Percentiles rank a stretch among this genome's conserved stretches.
Evolutionary conservation across 2,113 vertebrate genomes (phyloP).

Genomic region (Hippoglossus stenolepis): DNA sequence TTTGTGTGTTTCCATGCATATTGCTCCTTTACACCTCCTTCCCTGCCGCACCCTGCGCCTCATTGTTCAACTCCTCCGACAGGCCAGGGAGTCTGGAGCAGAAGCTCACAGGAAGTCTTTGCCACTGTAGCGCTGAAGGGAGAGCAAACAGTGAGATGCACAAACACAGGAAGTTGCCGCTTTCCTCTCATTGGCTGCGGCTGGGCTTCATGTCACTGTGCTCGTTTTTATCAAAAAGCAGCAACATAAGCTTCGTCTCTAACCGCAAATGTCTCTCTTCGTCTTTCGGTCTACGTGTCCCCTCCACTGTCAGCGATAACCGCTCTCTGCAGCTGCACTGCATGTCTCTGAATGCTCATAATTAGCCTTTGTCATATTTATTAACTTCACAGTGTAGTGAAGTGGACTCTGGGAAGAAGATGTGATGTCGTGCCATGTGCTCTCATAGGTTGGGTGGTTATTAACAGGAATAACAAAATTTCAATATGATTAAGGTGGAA

Average conservation of each 20-base stretch:
- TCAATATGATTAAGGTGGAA: neutral
- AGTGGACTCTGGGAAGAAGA: neutral
- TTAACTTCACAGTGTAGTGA: neutral
- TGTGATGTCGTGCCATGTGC: neutral
- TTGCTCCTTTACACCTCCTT: conserved; percentile 8
- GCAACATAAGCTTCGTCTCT: conserved; percentile 17
- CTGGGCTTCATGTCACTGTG: conserved; percentile 25
- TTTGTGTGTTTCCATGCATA: conserved; percentile 5
- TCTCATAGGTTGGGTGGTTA: neutral
- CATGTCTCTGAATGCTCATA: neutral
- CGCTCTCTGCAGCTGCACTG: conserved; percentile 11
- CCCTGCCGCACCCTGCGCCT: conserved; percentile 27
- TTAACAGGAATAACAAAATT: neutral
- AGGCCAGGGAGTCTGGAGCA: conserved; percentile 13
- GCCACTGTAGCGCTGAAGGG: conserved; percentile 32
- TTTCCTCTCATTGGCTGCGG: conserved; percentile 17
- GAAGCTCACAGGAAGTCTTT: conserved; percentile 63
- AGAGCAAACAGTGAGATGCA: conserved; percentile 46
- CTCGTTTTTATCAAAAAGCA: conserved; percentile 23
- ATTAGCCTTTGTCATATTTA: neutral
- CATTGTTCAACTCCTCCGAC: conserved; percentile 60
- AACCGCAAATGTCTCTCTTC: neutral
- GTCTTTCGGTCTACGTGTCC: neutral
- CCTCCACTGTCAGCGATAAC: too few relatives aligned
- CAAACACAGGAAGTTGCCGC: conserved; percentile 64